Percentiles rank a stretch among this genome's conserved stretches.
These are phyloP conservation scores for Vicugna pacos DNA, from an alignment of 2,113 vertebrate genomes.

Conservation along the genomic window DNA sequence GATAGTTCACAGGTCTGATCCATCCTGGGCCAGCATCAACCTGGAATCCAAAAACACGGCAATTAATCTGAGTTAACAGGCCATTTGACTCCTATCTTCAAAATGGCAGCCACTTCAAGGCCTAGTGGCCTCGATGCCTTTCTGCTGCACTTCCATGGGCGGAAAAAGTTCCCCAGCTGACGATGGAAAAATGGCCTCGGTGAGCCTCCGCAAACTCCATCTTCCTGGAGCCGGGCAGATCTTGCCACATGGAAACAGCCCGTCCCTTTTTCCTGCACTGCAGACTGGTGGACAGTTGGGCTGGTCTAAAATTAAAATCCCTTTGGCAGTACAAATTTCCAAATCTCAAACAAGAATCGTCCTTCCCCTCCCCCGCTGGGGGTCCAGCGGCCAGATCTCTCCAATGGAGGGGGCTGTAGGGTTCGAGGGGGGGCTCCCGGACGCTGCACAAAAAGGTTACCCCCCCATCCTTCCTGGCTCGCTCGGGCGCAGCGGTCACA, in stretches of 20 bases:
- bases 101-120: constrained; percentile 88
- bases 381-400: neutral
- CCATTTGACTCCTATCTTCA: constrained; percentile 78
- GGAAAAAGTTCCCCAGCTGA: constrained; percentile 75
- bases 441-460: constrained; percentile 74
- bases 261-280: constrained; percentile 66
- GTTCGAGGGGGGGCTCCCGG: constrained; percentile 33
- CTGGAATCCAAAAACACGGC: constrained; percentile 83
- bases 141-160: constrained; percentile 68
- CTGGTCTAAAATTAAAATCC: constrained; percentile 72
- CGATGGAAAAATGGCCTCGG: constrained; percentile 76
- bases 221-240: constrained; percentile 56
- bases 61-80: constrained; percentile 65
- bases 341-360: constrained; percentile 43
- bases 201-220: constrained; percentile 64
- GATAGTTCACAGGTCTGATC: constrained; percentile 91
- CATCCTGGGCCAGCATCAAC: constrained; percentile 91
- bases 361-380: constrained; percentile 49
- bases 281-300: constrained; percentile 66
- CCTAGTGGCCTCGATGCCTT: constrained; percentile 74
- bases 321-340: constrained; percentile 59
- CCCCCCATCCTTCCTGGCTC: constrained; percentile 52
- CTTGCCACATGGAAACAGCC: constrained; percentile 76
- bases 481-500: constrained; percentile 79
- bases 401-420: neutral